Base-by-base conservation (phyloP, 2,113 vertebrate species). In the Ellobius talpinus region DNA sequence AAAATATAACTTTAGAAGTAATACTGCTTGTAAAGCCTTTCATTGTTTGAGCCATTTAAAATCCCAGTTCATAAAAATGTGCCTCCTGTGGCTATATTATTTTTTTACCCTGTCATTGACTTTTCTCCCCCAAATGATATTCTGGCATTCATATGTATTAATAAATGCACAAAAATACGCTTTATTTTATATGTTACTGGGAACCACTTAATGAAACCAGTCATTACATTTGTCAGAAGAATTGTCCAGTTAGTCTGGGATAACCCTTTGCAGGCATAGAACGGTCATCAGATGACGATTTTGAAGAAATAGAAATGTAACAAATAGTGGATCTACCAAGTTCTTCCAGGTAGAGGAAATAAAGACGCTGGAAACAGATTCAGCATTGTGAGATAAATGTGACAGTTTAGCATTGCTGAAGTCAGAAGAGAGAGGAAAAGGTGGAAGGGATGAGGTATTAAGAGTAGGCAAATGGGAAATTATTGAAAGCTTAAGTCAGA, bases 231-330 rank as follows among this genome's bases (percentile, higher is more conserved):
- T 78, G 85, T 79, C 68, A 91, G 36, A 73, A 39, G 58, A 63
- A 93, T 96, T 50, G 65, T 76, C 23, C 36, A 76, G 13, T 88
- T 96, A 65, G 33, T 85, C 9, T 85, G 21, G 84, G 76, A 16
- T 50, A 95, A 13, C 17, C 12, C 76, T 91, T 96, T 92, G 26
- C 86, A 73, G 78, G 78, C n/a, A 86, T 81, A n/a, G 42, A 36
- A 91, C 11, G 36, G 79, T 93, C 39, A 86, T 96, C 82, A 86
- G 42, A 52, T 97, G 87, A 81, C 77, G 77, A 26, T 89, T 96
- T 94, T 93, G 31, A 95, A 97, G 78, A 42, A 91, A 68, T 89
- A 94, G 16, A 4, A 23, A 70, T 89, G 33, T 90, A 97, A 68
- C 14, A 50, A 74, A 84, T 73, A 89, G 17, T 93, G 33, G 2